Conservation (phyloP, 2,797 vertebrate species). For the Takifugu rubripes region DNA sequence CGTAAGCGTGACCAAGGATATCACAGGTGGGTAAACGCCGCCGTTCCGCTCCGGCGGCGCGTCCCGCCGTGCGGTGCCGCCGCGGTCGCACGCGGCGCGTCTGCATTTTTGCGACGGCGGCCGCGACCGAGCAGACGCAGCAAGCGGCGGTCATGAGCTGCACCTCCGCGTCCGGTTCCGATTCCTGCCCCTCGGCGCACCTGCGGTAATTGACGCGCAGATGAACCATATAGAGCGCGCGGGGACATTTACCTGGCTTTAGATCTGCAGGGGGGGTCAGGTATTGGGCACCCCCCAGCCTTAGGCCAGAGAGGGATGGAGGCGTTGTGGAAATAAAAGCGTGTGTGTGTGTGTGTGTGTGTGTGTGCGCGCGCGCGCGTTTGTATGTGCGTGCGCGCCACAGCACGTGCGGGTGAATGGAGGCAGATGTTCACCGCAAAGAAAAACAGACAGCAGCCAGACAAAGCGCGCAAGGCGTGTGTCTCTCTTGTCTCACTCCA, state of each 20-base stretch:
- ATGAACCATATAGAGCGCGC: conserved; percentile 36
- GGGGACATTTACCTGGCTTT: conserved; percentile 12
- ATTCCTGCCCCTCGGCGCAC: conserved; percentile 16
- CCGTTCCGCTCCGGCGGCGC: conserved; percentile 5
- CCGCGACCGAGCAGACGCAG: conserved; percentile 54
- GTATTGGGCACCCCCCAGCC: conserved; percentile 37
- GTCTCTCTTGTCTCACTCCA: conserved; percentile 18
- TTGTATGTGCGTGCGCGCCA: conserved; percentile 22
- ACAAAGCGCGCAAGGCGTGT: conserved; percentile 24
- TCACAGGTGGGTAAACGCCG: conserved; percentile 74
- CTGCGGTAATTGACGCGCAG: conserved; percentile 20
- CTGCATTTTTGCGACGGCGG: conserved; percentile 24
- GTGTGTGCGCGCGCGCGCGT: conserved; percentile 11
- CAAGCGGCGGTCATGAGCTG: conserved; percentile 43
- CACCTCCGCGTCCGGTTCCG: conserved; percentile 42
- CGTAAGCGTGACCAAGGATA: conserved; percentile 73
- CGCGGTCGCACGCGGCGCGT: conserved; percentile 13
- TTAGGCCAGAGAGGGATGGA: conserved; percentile 57
- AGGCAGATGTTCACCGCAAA: conserved; percentile 43
- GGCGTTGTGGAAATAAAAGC: conserved; percentile 54
- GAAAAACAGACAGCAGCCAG: conserved; percentile 5
- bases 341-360: conserved; percentile 21
- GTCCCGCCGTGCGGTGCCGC: conserved; percentile 12
- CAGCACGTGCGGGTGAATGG: conserved; percentile 14
- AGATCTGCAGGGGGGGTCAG: conserved; percentile 36